Base-by-base conservation (phyloP, 2,888 invertebrate genomes). In the Brenthis daphne region DNA sequence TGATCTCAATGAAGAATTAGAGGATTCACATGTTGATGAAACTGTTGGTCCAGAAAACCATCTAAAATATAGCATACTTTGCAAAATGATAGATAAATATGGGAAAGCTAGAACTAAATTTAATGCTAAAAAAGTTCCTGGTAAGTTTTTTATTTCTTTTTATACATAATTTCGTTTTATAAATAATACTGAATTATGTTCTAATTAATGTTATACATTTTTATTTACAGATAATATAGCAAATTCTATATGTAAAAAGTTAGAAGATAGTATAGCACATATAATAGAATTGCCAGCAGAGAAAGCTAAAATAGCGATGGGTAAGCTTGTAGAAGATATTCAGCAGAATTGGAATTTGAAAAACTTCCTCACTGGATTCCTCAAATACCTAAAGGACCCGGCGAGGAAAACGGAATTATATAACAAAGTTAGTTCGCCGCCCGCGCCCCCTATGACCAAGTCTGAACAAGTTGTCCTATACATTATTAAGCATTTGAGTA, bases 391-490 rank as follows among this genome's bases (percentile, higher is more conserved):
- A 37, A 82, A 76, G 56, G 77, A 85, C 33, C 85, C 86, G 37
- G 78, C 77, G 53, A 80, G 90, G 68, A 90, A 87, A 77, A 71
- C 71, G 5, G 89, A 89, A 74, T 73, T 87, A 51, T 86, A 79
- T 69, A 85, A 77, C 63, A 87, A 85, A 80, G 66, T 80, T 0
- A 63, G 24, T 50, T 68, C 74, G 4, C 81, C 84, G 2, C 82
- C 84, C 2, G 86, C 85, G 24, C 88, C 90, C 11, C 76, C 85
- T 0, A 90, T 92, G 88, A 87, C 88, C 0, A 85, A 86, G 73
- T 70, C 83, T n/a, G 92, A 92, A 76, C 86, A 88, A 77, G 78
- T 87, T 14, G 77, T 92, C 8, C 76, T 93, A 6, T 88, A 84
- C 74, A 73, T 89, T 3, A 73, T 92, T 20, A 75, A 77, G 43